phyloP scores from a whole-genome alignment of 2,113 vertebrate genomes.

The Sceloporus tristichus region DNA sequence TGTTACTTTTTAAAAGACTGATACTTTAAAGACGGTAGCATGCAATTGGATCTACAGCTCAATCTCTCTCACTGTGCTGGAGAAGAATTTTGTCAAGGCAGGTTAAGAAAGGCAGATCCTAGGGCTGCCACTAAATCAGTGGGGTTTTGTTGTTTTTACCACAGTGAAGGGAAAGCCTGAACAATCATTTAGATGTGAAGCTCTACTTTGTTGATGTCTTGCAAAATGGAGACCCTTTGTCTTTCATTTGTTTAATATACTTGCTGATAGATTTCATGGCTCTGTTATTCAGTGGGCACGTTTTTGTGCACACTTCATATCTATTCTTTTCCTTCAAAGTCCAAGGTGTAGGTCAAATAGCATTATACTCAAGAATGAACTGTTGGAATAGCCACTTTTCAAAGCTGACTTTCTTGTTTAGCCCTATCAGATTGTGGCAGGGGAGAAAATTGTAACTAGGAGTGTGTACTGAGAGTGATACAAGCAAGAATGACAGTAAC shows the following conservation, averaged over 20 bases:
- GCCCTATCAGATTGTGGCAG: constrained; percentile 21
- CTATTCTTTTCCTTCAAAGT: constrained; percentile 42
- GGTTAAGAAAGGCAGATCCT: not conserved
- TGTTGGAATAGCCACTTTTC: constrained; percentile 46
- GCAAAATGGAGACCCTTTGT: not conserved
- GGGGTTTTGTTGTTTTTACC: not conserved
- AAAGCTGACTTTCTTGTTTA: constrained; percentile 49
- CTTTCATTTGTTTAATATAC: not conserved
- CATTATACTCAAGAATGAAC: constrained; percentile 43
- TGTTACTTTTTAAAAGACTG: too few species aligned
- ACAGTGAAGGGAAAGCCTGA: not conserved
- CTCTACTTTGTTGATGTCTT: not conserved
- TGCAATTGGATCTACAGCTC: not conserved
- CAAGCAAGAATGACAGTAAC: constrained; percentile 41
- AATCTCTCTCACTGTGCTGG: not conserved
- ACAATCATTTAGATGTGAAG: too few species aligned
- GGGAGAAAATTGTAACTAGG: constrained; percentile 52
- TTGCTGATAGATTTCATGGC: not conserved
- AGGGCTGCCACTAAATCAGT: not conserved
- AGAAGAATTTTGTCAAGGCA: not conserved
- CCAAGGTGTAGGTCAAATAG: constrained; percentile 51
- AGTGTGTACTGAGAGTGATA: constrained; percentile 38
- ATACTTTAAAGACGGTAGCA: too few species aligned
- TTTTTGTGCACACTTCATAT: constrained; percentile 50
- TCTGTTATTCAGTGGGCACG: not conserved